Base-by-base conservation (phyloP, 2,888 invertebrate species). In the Leucania comma region DNA sequence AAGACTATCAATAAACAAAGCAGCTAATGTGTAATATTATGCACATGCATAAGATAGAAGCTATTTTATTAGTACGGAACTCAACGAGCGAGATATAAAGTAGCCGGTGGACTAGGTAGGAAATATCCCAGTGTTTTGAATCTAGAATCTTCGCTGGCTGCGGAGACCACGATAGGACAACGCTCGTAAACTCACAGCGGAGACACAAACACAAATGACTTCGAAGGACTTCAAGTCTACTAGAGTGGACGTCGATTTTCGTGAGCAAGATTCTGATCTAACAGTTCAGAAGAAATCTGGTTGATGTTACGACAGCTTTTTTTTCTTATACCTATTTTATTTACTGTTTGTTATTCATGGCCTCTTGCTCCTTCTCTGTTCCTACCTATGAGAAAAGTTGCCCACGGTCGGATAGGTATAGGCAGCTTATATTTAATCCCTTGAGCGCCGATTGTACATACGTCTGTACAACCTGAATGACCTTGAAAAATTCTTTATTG, bases 131-230 rank as follows among this genome's bases (percentile, higher is more conserved):
- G 86, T 90, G 90, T 91, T 93, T 90, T 89, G 93, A 92, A 92
- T 93, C 93, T 92, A 91, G 92, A 93, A 94, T 93, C 93, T 93
- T 92, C 92, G 90, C 86, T 88, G 86, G 90, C 91, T 88, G 89
- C 90, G 85, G 89, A 90, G 92, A 90, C 91, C 90, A 90, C 90
- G 94, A 94, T 93, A 93, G 92, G 89, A 92, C 94, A 91, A 90
- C 90, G 93, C 90, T 94, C 94, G 94, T 95, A 95, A 95, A 95
- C 93, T 92, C 88, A 84, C 85, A 68, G 81, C 87, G 90, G 90
- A 89, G 93, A 93, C 93, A 91, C 91, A 91, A 88, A 90, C 92
- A 92, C 91, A 92, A 93, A 93, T 91, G 91, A 91, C 90, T 90
- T 75, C 51, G 76, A 72, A 76, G 85, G 78, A 86, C 86, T 88